A percentile compares a stretch with the other conserved stretches of the same genome.
phyloP scores from a whole-genome alignment of 2,113 vertebrate species.

The Tringa solitaria region DNA sequence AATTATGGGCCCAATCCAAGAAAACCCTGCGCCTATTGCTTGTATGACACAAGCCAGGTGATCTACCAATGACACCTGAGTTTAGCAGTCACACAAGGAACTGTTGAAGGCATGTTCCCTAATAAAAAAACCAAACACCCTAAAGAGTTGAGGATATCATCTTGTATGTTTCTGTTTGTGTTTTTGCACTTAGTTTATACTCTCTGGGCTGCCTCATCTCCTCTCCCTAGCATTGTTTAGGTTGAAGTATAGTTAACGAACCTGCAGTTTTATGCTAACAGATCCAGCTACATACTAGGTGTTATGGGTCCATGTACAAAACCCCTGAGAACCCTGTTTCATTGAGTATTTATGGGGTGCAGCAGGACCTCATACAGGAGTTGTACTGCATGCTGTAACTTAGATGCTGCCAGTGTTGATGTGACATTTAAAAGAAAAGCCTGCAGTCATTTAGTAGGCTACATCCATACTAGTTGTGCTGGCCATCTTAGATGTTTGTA shows the following conservation, averaged over 20 bases:
- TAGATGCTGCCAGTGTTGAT: neutral
- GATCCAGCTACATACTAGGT: fast-evolving
- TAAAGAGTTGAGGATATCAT: neutral
- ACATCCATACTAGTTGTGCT: neutral
- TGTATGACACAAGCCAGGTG: neutral
- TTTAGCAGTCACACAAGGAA: neutral
- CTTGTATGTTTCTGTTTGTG: neutral
- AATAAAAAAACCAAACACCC: neutral
- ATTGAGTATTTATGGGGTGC: neutral
- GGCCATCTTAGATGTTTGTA: neutral
- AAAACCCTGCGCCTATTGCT: neutral
- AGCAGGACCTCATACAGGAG: neutral
- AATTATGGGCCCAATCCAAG: neutral
- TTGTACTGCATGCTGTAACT: neutral
- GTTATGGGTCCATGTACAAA: neutral
- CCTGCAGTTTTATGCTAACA: neutral
- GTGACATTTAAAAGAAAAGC: neutral
- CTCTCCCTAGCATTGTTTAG: neutral
- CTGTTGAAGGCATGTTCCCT: neutral
- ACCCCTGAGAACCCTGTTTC: neutral
- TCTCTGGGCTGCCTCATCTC: neutral
- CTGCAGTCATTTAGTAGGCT: neutral
- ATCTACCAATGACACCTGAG: neutral
- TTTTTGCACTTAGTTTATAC: neutral
- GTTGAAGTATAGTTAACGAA: neutral